Conservation (phyloP, 2,888 invertebrate genomes). For the Ophion obscuratus region DNA sequence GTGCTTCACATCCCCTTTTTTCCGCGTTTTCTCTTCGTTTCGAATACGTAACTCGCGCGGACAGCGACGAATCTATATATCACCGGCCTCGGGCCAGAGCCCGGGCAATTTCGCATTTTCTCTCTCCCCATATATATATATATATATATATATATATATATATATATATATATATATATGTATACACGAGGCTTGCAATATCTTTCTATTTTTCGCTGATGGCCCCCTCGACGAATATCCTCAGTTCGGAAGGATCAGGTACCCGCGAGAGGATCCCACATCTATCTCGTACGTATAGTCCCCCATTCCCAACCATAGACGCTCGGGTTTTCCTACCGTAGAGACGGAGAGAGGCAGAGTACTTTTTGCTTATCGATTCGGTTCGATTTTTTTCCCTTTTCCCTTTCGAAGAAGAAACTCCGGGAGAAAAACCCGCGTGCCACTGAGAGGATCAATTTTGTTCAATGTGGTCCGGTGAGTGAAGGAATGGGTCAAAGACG, state of each 20-base stretch:
- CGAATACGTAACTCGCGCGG: constrained; percentile 44
- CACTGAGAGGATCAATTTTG: constrained; percentile 42
- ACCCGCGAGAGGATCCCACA: constrained; percentile 9
- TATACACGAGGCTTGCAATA: constrained; percentile 16
- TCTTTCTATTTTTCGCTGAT: constrained; percentile 17
- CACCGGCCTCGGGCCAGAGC: constrained; percentile 13
- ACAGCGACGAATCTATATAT: constrained; percentile 37
- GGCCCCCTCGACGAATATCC: constrained; percentile 47
- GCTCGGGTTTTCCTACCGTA: constrained; percentile 5
- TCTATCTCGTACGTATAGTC: constrained; percentile 6
- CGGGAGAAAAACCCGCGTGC: background rate
- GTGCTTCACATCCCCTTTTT: constrained; percentile 35
- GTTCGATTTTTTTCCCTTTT: background rate
- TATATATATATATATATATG: no score
- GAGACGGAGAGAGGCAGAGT: background rate
- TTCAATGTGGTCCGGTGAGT: background rate
- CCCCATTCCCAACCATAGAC: background rate
- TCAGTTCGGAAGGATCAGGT: constrained; percentile 34
- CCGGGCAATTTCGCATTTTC: constrained; percentile 57
- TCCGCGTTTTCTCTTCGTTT: constrained; percentile 41
- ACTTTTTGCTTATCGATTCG: constrained; percentile 23
- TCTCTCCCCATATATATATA: constrained; percentile 13
- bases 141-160: no score
- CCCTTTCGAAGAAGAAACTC: background rate
- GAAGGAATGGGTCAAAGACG: background rate